These are phyloP conservation scores for Psittacula cyanocephala DNA, from an alignment of 2,113 vertebrate species.

Conservation along the genomic window DNA sequence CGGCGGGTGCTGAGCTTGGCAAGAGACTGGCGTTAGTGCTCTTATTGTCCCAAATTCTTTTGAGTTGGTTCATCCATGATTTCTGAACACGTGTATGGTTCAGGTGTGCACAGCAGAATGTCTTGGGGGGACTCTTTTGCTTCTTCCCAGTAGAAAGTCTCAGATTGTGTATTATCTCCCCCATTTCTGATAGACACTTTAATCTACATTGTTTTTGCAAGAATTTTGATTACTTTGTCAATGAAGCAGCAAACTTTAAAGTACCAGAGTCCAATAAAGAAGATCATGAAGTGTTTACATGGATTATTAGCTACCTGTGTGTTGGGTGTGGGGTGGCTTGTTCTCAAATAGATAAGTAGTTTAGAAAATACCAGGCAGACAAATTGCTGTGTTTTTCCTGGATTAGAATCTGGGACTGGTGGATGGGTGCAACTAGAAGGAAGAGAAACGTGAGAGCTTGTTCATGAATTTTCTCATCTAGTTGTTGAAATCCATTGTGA, in stretches of 20 bases:
- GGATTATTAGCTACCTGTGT: neutral
- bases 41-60: accelerated
- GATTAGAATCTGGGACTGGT: neutral
- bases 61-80: accelerated
- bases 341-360: neutral
- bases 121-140: neutral
- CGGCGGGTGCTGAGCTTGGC: accelerated
- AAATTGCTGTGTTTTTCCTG: neutral
- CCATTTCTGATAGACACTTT: neutral
- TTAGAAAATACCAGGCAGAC: neutral
- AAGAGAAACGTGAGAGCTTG: neutral
- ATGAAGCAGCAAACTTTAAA: neutral
- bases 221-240: neutral
- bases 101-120: neutral
- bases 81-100: accelerated
- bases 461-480: neutral
- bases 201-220: neutral
- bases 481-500: neutral
- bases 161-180: neutral
- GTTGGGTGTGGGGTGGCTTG: neutral
- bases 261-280: neutral
- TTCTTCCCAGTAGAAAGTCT: neutral
- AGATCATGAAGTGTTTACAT: accelerated
- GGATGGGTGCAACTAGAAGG: neutral
- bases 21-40: neutral